Base-by-base conservation (phyloP, 2,797 vertebrate species). In the Miichthys miiuy region DNA sequence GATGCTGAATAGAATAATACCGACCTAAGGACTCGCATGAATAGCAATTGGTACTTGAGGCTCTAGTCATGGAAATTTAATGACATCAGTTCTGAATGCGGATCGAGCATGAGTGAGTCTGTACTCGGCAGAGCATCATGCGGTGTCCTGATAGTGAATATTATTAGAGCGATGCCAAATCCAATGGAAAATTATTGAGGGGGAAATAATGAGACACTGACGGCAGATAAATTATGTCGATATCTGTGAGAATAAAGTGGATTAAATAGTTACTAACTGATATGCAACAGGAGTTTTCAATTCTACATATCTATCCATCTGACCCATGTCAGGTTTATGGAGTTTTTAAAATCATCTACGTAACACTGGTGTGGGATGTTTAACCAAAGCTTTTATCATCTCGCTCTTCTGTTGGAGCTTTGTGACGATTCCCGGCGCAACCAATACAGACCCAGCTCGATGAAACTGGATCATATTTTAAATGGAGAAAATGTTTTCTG, bases 11-110 rank as follows among this genome's bases (percentile, higher is more conserved):
- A 75, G 82, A 83, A 88, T 70, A 82, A 85, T 62, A 61, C 75
- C 18, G 79, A 89, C 75, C 68, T 3, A 25, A 68, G 81, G 79
- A 83, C 82, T 41, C 5, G 46, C 89, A 87, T 87, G 91, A 88
- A 92, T 92, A 90, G 77, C 78, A 89, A 90, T 90, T 86, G 80
- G 84, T 34, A 86, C 88, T 83, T 65, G 76, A 90, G 80, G 90
- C 75, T 81, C 79, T 3, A 57, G 73, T 72, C 81, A 79, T 87
- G 82, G 82, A 92, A 89, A 88, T 88, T 83, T 81, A 91, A 90
- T 88, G 83, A 84, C 81, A 79, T 90, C 69, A 69, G 85, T 77
- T 69, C 20, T 83, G 77, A 77, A 79, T 48, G 83, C 50, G 27
- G 80, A 55, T 55, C 0, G 42, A 78, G 70, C 55, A 14, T 5